Base-by-base conservation (phyloP, 2,797 vertebrate species). In the Pseudochirops cupreus region DNA sequence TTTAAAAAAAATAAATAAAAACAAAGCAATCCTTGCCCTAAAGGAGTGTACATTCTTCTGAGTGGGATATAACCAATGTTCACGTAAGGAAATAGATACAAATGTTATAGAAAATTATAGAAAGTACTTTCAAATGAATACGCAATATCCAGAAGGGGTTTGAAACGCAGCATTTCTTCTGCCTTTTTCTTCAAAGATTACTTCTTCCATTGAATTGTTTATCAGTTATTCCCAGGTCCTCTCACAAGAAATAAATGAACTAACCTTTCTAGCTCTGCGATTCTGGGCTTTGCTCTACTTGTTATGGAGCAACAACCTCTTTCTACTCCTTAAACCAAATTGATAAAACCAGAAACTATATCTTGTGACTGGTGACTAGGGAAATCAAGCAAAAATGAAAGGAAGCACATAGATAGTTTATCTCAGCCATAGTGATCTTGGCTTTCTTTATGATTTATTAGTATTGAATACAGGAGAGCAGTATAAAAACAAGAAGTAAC, bases 171-270 rank as follows among this genome's bases (percentile, higher is more conserved):
- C 53, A 0, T 31, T 90, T 55, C 39, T 87, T 16, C 53, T 95
- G 50, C 2, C 1, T 89, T 6, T 33, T 93, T 9, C 29, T 92
- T 58, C 39, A 57, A 53, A 53, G 31, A 59, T 18, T 74, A 87
- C 59, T 91, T 91, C 46, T 74, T 91, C 1, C 3, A 87, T 12
- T 91, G 24, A 96, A 33, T 91, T 67, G 82, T 28, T 55, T 1
- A 94, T 96, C 55, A 91, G 7, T 14, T 92, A 92, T 93, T 89
- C 94, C 55, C 58, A 56, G 5, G 4, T 95, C 92, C 91, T 50
- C 91, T 89, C 58, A 94, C 52, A 53, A 55, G 55, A 92, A 91
- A 50, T 96, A 21, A 92, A 96, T 11, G 7, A 53, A 93, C 31
- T 0, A 46, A 87, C 39, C 46, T 26, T 93, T 58, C 62, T 93